phyloP scores from a whole-genome alignment of 2,113 vertebrate species.

The Prunella himalayana region DNA sequence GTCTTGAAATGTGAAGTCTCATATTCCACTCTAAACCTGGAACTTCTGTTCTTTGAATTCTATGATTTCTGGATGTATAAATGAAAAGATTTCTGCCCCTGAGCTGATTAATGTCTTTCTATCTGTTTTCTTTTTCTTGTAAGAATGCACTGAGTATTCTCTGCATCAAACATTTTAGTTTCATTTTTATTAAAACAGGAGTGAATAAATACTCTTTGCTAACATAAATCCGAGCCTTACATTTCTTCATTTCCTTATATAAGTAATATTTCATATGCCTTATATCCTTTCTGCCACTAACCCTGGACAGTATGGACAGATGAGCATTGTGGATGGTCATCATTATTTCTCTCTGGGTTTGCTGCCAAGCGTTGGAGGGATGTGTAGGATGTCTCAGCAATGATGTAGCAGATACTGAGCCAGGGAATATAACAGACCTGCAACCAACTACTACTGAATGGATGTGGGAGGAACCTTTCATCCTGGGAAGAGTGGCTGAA shows the following conservation, averaged over 20 bases:
- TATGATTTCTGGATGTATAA: not conserved
- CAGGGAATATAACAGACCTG: not conserved
- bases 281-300: not conserved
- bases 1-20: not conserved
- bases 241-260: not conserved
- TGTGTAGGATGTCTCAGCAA: not conserved
- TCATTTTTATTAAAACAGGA: not conserved
- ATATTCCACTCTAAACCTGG: not conserved
- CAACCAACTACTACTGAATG: not conserved
- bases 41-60: not conserved
- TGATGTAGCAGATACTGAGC: not conserved
- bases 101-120: not conserved
- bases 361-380: not conserved
- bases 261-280: not conserved
- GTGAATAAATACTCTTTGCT: not conserved
- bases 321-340: not conserved
- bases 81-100: not conserved
- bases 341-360: not conserved
- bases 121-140: not conserved
- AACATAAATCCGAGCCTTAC: not conserved
- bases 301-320: not conserved
- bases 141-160: not conserved
- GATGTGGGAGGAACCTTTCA: not conserved
- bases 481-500: not conserved
- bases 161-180: not conserved